These are phyloP conservation scores for Orthosia gothica DNA, from an alignment of 2,888 invertebrate genomes.

Conservation along the genomic window DNA sequence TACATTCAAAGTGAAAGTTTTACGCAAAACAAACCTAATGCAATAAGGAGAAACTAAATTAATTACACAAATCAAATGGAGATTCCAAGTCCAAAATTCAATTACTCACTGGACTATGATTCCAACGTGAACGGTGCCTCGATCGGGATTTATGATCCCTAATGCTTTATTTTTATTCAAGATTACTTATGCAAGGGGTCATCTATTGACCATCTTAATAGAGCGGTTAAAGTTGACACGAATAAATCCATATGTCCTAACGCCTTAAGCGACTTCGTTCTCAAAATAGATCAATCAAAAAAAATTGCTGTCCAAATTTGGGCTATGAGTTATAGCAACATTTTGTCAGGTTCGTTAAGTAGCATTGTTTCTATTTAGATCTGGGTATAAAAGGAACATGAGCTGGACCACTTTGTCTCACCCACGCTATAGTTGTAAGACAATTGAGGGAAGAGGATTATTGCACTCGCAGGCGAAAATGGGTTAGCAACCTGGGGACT, in stretches of 20 bases:
- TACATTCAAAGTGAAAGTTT: conserved; percentile 19
- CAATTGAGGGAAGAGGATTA: conserved; percentile 53
- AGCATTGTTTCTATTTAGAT: conserved; percentile 44
- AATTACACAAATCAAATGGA: not conserved
- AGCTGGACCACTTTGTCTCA: conserved; percentile 48
- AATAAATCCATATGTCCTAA: conserved; percentile 6
- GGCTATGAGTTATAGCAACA: conserved; percentile 38
- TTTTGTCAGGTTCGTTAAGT: conserved; percentile 37
- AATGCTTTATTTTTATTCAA: not conserved
- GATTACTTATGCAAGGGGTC: not conserved
- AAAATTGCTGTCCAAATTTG: conserved; percentile 32
- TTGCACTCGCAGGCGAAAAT: conserved; percentile 51
- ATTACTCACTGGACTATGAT: not conserved
- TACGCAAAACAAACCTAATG: not conserved
- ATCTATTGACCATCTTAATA: not conserved
- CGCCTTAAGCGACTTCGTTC: not conserved
- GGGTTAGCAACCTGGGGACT: conserved; percentile 25
- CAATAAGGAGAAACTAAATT: conserved; percentile 13
- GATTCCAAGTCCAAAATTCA: not conserved
- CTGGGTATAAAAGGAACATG: conserved; percentile 57
- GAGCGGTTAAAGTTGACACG: not conserved
- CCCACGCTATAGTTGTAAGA: conserved; percentile 50
- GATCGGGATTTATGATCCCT: not conserved
- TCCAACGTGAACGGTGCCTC: not conserved
- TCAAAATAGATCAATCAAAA: conserved; percentile 43